Evolutionary conservation across 23 tunicate genomes (phyloP), one percentile per base, ranked within the genome.

Genomic region (Ascidia mentula): DNA sequence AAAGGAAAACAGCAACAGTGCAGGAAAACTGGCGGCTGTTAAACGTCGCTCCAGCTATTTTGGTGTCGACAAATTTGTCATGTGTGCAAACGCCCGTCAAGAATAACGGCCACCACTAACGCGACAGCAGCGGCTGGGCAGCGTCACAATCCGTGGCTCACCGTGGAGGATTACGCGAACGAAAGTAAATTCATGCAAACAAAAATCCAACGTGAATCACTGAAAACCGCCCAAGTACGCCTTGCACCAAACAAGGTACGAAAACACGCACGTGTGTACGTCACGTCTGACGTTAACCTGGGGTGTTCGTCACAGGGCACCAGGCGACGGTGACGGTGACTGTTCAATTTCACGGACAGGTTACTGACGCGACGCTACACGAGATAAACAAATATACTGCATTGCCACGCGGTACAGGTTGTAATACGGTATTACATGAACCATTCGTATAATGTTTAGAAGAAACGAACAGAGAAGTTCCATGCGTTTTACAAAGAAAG

Each of bases 1-100:
- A 53, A 28, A 53, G 65, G 65, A 53, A 53, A 53, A 53, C 65
- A 9, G 65, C 28, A 28, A 26, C 65, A 53, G 65, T 28, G 24
- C 65, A 53, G 65, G 65, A 53, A 53, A 53, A 28, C 65, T 53
- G 24, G 24, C 65, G 65, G 65, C 65, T 53, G 65, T 53, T 53
- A 53, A 53, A 53, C 65, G 65, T 53, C 65, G 65, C 22, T 28
- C 4, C 65, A 28, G 65, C 65, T 53, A 53, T 53, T 53, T 53
- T 53, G 24, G 13, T 20, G n/a, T 20, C 65, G 65, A 53, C 65
- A 20, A 20, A 28, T 53, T 53, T 53, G 65, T 53, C 13, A 53
- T 53, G 22, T 53, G 65, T 26, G 7, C 65, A 53, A 26, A 28
- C 7, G 65, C 65, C 65, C 2, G 24, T 20, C 65, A 28, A 26